Percentiles rank a stretch among this genome's conserved stretches.
Conservation (phyloP, 2,888 invertebrate species). For the Agriopis leucophaearia region DNA sequence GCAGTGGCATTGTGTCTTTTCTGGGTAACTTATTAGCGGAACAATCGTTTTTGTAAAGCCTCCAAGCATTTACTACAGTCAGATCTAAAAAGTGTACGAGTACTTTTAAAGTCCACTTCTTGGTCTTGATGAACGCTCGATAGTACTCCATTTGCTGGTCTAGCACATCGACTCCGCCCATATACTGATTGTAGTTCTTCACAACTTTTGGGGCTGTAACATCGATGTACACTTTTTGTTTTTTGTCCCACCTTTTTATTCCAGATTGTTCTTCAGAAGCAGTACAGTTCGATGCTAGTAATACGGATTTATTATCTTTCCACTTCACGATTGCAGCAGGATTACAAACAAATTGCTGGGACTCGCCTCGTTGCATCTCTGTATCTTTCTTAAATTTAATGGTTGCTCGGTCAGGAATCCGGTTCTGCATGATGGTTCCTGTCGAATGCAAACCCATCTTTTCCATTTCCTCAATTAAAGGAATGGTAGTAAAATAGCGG, state of each 20-base stretch:
- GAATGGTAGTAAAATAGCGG: constrained; percentile 46
- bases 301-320: constrained; percentile 47
- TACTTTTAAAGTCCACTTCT: constrained; percentile 52
- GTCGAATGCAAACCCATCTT: constrained; percentile 14
- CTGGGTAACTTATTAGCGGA: constrained; percentile 16
- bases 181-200: constrained; percentile 6
- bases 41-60: constrained; percentile 27
- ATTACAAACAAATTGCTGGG: constrained; percentile 34
- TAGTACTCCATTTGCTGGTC: constrained; percentile 24
- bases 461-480: constrained; percentile 44
- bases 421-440: constrained; percentile 25
- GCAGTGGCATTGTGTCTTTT: constrained; percentile 16
- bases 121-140: constrained; percentile 49
- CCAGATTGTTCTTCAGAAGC: constrained; percentile 11
- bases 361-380: constrained; percentile 41
- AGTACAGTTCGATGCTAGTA: constrained; percentile 38
- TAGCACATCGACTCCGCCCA: constrained; percentile 7
- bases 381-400: constrained; percentile 42
- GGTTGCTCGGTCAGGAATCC: constrained; percentile 32
- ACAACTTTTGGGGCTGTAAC: constrained; percentile 8
- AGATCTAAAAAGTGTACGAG: constrained; percentile 43
- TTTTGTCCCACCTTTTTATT: constrained; percentile 42
- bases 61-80: constrained; percentile 47
- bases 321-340: constrained; percentile 41
- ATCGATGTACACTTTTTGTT: constrained; percentile 5